A percentile compares a stretch with the other conserved stretches of the same genome.
Evolutionary conservation across 2,797 vertebrate species (phyloP).

Genomic region (Eremophila alpestris): DNA sequence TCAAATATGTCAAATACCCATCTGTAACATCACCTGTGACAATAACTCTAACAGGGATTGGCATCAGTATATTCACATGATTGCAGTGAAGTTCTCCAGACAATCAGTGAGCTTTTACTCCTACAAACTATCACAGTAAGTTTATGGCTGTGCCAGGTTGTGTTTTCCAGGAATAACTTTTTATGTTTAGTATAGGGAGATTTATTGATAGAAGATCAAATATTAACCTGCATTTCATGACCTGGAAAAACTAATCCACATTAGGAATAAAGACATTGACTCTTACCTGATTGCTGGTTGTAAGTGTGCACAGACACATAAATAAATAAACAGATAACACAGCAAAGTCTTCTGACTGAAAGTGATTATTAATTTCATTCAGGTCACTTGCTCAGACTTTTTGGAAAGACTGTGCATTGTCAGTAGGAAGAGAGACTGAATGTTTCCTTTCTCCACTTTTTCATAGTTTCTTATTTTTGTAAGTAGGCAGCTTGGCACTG

Average conservation of each 20-base stretch:
- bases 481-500: background rate
- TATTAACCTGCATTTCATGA: slow-evolving; percentile 42
- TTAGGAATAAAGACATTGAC: background rate
- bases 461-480: background rate
- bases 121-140: background rate
- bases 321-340: background rate
- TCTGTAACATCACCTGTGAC: background rate
- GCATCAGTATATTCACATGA: background rate
- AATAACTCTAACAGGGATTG: background rate
- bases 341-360: background rate
- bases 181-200: background rate
- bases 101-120: background rate
- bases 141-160: background rate
- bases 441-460: background rate
- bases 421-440: background rate
- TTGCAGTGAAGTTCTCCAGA: background rate
- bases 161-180: background rate
- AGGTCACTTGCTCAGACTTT: background rate
- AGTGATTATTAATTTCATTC: background rate
- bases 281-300: background rate
- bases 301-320: background rate
- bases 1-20: background rate
- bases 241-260: background rate
- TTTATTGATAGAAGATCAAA: slow-evolving; percentile 35
- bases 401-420: background rate